Percentiles rank a stretch among this genome's conserved stretches.
Conservation (phyloP, 2,888 invertebrate genomes). For the Cephonodes hylas region DNA sequence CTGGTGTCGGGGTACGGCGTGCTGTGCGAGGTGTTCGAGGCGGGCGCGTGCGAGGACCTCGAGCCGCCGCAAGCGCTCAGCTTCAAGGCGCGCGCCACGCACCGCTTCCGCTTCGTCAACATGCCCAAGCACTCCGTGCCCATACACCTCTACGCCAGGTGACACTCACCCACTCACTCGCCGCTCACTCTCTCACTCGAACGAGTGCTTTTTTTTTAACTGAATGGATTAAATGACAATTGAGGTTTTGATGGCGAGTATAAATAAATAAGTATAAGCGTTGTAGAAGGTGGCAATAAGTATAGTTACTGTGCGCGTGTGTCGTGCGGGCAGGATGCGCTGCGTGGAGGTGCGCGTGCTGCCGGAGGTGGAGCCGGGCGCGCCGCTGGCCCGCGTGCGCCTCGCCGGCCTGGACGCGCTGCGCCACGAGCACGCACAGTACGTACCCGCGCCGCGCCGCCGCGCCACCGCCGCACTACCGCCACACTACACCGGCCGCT, state of each 20-base stretch:
- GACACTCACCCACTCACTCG: too few species aligned
- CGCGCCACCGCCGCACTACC: too few species aligned
- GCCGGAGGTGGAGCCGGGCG: slow-evolving; percentile 48
- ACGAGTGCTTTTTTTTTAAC: too few species aligned
- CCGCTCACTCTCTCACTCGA: too few species aligned
- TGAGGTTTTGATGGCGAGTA: too few species aligned
- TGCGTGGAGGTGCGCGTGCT: slow-evolving; percentile 53
- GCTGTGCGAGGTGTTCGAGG: slow-evolving; percentile 71
- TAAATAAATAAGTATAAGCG: too few species aligned
- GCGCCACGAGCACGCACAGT: too few species aligned
- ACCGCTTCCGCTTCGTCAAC: slow-evolving; percentile 53
- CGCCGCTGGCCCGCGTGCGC: not conserved
- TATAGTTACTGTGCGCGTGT: too few species aligned
- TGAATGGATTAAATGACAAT: too few species aligned
- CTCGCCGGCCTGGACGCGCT: not conserved
- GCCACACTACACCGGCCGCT: not conserved
- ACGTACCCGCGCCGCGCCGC: too few species aligned
- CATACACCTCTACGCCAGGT: slow-evolving; percentile 40
- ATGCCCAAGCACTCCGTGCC: slow-evolving; percentile 36
- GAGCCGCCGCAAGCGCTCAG: slow-evolving; percentile 28
- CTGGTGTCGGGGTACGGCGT: slow-evolving; percentile 43
- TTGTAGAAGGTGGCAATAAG: too few species aligned
- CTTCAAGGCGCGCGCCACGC: slow-evolving; percentile 66
- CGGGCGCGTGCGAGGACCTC: slow-evolving; percentile 30
- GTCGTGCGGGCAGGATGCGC: slow-evolving; percentile 56